These are phyloP conservation scores for Rhopalosiphum padi DNA, from an alignment of 1,140 invertebrate species.

Conservation along the genomic window DNA sequence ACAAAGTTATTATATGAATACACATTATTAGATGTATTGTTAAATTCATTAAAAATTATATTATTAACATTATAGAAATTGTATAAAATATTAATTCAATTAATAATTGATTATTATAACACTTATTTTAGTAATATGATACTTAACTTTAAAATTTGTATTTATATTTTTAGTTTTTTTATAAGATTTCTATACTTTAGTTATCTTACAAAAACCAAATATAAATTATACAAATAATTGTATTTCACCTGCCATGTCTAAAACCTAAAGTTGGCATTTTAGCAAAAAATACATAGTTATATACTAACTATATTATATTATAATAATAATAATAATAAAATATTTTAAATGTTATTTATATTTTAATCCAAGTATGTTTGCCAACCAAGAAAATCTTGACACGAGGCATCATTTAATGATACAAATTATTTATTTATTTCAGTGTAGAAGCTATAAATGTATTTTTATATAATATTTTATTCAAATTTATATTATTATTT, in stretches of 20 bases:
- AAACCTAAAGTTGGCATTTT: neutral
- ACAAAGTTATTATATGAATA: neutral
- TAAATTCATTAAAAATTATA: neutral
- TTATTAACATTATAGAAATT: neutral
- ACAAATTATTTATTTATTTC: neutral
- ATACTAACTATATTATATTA: neutral
- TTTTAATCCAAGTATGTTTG: neutral
- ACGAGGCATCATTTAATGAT: neutral
- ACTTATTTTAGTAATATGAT: neutral
- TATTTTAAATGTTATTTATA: neutral
- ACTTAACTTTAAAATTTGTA: neutral
- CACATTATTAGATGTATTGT: neutral
- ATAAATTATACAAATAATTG: neutral
- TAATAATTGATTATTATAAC: neutral
- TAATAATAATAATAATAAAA: neutral
- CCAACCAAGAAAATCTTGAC: neutral
- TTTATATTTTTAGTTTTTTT: neutral
- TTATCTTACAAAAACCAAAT: neutral
- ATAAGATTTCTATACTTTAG: neutral
- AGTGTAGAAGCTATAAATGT: neutral
- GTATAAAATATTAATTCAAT: neutral
- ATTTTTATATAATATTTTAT: neutral
- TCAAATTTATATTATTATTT: neutral
- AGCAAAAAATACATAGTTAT: neutral
- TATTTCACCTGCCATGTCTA: neutral